Evolutionary conservation across 2,113 vertebrate genomes (phyloP).

Genomic region (Girardinichthys multiradiatus): DNA sequence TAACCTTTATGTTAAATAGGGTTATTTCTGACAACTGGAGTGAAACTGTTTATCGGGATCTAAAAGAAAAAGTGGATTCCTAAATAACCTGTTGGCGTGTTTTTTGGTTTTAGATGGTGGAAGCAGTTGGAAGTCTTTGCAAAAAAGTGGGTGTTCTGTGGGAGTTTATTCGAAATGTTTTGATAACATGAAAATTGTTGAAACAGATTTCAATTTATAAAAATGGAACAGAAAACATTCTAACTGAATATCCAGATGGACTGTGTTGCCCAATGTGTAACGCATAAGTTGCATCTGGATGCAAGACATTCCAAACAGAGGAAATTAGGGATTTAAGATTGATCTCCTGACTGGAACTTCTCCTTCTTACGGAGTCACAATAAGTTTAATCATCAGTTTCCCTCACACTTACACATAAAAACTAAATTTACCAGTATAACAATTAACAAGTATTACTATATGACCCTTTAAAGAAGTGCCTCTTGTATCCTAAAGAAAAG

Average conservation of each 20-base stretch:
- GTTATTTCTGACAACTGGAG: background rate
- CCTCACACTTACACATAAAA: slow-evolving; percentile 26
- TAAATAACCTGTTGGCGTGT: background rate
- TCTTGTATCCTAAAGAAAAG: slow-evolving; percentile 44
- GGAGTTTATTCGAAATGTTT: too few species aligned
- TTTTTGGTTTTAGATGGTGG: background rate
- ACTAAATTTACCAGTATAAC: too few species aligned
- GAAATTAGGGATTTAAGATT: slow-evolving; percentile 22
- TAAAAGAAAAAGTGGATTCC: background rate
- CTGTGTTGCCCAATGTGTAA: background rate
- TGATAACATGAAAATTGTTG: too few species aligned
- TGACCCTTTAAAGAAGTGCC: background rate
- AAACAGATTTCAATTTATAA: too few species aligned
- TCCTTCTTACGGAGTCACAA: background rate
- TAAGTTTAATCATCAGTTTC: slow-evolving; percentile 17
- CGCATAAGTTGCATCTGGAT: background rate
- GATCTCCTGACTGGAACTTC: slow-evolving; percentile 1
- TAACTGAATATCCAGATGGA: background rate
- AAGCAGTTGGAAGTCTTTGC: background rate
- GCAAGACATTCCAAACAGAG: background rate
- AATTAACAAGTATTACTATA: slow-evolving; percentile 43
- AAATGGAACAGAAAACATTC: too few species aligned
- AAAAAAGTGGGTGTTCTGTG: too few species aligned
- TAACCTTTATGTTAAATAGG: background rate
- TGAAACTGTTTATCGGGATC: background rate